Evolutionary conservation across 1,140 invertebrate species (phyloP).

Genomic region (Temnothorax longispinosus): DNA sequence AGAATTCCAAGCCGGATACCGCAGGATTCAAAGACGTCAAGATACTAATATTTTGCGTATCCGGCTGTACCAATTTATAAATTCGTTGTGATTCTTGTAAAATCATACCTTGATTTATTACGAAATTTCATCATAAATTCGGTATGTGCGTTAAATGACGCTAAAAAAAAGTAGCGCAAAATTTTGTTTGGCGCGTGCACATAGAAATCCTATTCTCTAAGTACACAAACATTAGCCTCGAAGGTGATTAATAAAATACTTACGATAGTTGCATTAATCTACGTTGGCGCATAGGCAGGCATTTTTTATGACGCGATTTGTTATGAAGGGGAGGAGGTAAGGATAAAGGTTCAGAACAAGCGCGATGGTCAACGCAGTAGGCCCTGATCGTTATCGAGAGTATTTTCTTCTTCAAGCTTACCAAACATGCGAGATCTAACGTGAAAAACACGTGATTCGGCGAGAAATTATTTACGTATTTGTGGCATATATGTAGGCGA

Average conservation of each 20-base stretch:
- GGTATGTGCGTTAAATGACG: not conserved
- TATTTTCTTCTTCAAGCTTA: not conserved
- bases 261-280: conserved; percentile 44
- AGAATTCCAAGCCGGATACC: not conserved
- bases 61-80: not conserved
- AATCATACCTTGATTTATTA: not conserved
- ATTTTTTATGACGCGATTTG: conserved; percentile 48
- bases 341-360: not conserved
- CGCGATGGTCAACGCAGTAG: conserved; percentile 42
- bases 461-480: not conserved
- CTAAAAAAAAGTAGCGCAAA: not conserved
- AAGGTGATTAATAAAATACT: conserved; percentile 51
- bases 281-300: conserved; percentile 63
- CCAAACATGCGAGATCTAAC: not conserved
- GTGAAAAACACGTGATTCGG: not conserved
- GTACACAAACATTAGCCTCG: conserved; percentile 60
- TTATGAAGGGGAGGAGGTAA: not conserved
- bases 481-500: not conserved
- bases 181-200: conserved; percentile 35
- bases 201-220: conserved; percentile 66
- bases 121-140: not conserved
- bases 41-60: not conserved
- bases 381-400: conserved; percentile 20
- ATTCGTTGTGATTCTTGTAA: not conserved
- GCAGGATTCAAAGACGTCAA: not conserved